Base-by-base conservation (phyloP, 2,797 vertebrate genomes). In the Percopsis omiscomaycus region DNA sequence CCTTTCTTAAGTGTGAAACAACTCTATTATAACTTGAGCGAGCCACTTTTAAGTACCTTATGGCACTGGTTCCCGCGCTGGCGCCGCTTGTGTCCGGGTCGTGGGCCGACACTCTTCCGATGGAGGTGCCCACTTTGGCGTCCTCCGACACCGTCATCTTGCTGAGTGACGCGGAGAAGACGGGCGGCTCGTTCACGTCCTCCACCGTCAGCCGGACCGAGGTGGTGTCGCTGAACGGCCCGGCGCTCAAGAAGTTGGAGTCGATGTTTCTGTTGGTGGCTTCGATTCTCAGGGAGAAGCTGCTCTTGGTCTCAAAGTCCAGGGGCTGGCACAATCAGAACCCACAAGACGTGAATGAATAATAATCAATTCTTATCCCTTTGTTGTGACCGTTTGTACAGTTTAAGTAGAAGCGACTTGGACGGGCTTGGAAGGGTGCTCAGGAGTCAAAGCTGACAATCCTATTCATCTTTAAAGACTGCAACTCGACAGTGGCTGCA, bases 251-350 rank as follows among this genome's bases (percentile, higher is more conserved):
- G 77, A 98, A 98, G 60, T 93, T 92, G 79, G 95, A 90, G 89
- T 98, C 96, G 0, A 96, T 92, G 11, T 97, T 92, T 77, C 94
- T 92, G 84, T 98, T 98, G 5, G 96, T 95, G 56, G 93, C 97
- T 87, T 98, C 97, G 72, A 98, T 94, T 79, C 93, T 91, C 61
- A 98, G 80, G 0, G 93, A 93, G 51, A 96, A 98, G 82, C 92
- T 95, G 66, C 90, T 93, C 78, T 95, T 98, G 28, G 92, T 93
- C 89, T 98, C 97, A 57, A 94, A 98, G 88, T 98, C 96, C 48
- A 98, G 83, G 64, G 94, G 94, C 97, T 98, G 44, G 5, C 22
- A 10, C 58, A 42, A 55, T 73, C 29, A 71, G 52, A 5, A 15
- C 10, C 28, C 44, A 37, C 32, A 48, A 13, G 3, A 12, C 1